These are phyloP conservation scores for Ylistrum balloti DNA, from an alignment of 1,140 invertebrate genomes.

Conservation along the genomic window DNA sequence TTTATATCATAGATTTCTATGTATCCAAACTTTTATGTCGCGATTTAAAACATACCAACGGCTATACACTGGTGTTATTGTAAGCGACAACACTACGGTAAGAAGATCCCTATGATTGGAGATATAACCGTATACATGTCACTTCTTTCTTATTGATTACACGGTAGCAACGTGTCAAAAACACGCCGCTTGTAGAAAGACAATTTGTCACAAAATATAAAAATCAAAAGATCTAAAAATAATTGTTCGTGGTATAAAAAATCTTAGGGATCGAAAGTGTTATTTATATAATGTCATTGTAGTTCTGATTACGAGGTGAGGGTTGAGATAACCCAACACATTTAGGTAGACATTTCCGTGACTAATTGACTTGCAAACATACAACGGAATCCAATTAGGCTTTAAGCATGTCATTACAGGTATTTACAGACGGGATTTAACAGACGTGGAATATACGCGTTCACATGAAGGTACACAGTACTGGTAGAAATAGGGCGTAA, in stretches of 20 bases:
- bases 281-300: neutral
- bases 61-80: neutral
- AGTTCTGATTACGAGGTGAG: neutral
- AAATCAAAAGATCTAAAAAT: neutral
- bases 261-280: neutral
- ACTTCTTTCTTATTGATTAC: neutral
- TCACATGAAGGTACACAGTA: no score
- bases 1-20: neutral
- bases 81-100: neutral
- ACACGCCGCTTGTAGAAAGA: neutral
- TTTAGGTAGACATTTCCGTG: conserved; percentile 1
- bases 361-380: conserved; percentile 8
- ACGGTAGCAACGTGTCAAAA: neutral
- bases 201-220: neutral
- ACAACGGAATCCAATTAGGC: conserved; percentile 19
- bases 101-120: neutral
- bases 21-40: neutral
- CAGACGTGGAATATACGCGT: no score
- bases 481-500: no score
- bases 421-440: no score
- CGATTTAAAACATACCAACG: no score
- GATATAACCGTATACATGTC: neutral
- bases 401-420: neutral
- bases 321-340: neutral
- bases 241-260: neutral